phyloP scores from a whole-genome alignment of 2,888 invertebrate species.

The Acleris emargana region DNA sequence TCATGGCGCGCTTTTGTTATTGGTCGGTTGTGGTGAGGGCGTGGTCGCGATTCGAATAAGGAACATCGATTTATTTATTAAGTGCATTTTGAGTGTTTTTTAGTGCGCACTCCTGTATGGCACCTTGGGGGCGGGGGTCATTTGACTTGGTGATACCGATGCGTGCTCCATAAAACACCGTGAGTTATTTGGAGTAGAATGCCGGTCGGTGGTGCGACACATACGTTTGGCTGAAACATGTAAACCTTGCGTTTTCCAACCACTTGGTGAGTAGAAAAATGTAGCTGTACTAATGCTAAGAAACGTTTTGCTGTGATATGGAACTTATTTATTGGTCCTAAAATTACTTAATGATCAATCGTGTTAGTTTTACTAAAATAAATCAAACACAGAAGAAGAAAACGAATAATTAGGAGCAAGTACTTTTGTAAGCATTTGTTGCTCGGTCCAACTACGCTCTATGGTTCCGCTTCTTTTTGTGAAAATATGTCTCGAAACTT shows the following conservation, averaged over 20 bases:
- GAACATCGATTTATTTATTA: conserved; percentile 77
- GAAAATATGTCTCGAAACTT: neutral
- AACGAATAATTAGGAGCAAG: neutral
- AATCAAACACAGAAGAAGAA: neutral
- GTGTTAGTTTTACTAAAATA: neutral
- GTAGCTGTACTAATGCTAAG: neutral
- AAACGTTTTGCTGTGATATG: neutral
- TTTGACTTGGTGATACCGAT: conserved; percentile 62
- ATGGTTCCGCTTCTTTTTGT: neutral
- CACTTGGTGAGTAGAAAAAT: neutral
- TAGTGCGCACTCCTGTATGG: conserved; percentile 49
- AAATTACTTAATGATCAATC: too few relatives aligned
- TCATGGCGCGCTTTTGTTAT: conserved; percentile 54
- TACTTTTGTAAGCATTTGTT: neutral
- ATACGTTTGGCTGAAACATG: conserved; percentile 12
- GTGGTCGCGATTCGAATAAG: conserved; percentile 67
- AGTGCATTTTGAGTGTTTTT: conserved; percentile 67
- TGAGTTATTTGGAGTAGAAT: conserved; percentile 32
- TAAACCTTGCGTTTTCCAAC: conserved; percentile 26
- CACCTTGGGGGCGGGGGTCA: conserved; percentile 55
- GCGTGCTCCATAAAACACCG: conserved; percentile 44
- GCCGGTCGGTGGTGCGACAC: conserved; percentile 9
- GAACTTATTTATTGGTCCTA: neutral
- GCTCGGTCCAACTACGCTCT: neutral
- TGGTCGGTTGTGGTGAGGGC: conserved; percentile 64